Base-by-base conservation (phyloP, 1,140 invertebrate species). In the Sitobion miscanthi region DNA sequence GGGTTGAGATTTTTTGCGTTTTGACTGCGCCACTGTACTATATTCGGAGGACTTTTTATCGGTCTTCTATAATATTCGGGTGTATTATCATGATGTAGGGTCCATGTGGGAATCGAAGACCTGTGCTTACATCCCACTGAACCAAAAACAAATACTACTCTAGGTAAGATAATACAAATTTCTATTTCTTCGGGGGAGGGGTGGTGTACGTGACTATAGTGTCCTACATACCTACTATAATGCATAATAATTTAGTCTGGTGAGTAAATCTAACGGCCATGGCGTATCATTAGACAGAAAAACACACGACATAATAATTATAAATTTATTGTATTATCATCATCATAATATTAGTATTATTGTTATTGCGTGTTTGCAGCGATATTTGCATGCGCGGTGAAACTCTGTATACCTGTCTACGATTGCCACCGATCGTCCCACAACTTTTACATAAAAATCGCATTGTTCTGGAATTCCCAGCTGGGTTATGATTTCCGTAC, bases 401-500 rank as follows among this genome's bases (percentile, higher is more conserved):
- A 87, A 87, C 86, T 87, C 49, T 38, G 21, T 83, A 82, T 49
- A 52, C 49, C 49, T 17, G 2, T 9, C 52, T 54, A 30, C 30
- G 85, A 6, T 23, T 3, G 17, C 45, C 11, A 11, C 25, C 11
- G 9, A 30, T 47, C 17, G 86, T 83, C n/a, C 30, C 14, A 77
- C 23, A 38, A 87, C 11, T 54, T 54, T 57, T 89, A 54, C 87
- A 30, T 57, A 23, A 14, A 90, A 62, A 90, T 25, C 11, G 23
- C 54, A 90, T 90, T 62, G 54, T 62, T 45, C 11, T 20, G 21
- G 11, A 38, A n/a, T 85, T 92, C 91, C 20, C 91, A 92, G 52
- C 49, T 17, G 91, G 17, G 91, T 83, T 92, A 57, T 30, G 2
- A 54, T 85, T 83, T 85, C 49, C 77, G 49, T 8, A 42, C 91